Percentiles rank a stretch among this genome's conserved stretches.
Conservation (phyloP, 2,113 vertebrate genomes). For the Gallinago media region DNA sequence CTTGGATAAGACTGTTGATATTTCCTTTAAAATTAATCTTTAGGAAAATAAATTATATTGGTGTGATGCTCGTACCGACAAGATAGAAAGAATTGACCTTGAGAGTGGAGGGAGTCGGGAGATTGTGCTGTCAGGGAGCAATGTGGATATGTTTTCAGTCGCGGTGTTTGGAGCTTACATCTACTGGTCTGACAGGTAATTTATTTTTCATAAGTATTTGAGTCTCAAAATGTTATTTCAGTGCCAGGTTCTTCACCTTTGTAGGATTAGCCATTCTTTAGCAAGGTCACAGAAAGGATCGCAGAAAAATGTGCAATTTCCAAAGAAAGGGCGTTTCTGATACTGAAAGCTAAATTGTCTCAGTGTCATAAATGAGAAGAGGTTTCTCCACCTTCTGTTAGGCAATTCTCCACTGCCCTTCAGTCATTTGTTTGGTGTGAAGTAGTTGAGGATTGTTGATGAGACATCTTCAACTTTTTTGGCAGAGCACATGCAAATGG, state of each 20-base stretch:
- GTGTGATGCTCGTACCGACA: conserved; percentile 98
- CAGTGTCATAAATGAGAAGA: conserved; percentile 51
- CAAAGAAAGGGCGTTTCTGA: conserved; percentile 47
- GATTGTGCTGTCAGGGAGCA: conserved; percentile 95
- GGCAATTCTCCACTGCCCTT: conserved; percentile 57
- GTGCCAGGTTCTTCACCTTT: conserved; percentile 79
- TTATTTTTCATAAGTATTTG: conserved; percentile 90
- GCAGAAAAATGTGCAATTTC: conserved; percentile 53
- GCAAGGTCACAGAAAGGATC: conserved; percentile 73
- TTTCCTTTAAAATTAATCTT: conserved; percentile 85
- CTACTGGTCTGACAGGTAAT: conserved; percentile 99
- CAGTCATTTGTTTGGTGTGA: conserved; percentile 72
- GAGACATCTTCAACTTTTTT: conserved; percentile 72
- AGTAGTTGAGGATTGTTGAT: conserved; percentile 76
- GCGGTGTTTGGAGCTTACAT: conserved; percentile 98
- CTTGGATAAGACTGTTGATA: conserved; percentile 62
- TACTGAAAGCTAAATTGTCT: conserved; percentile 65
- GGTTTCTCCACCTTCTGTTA: conserved; percentile 40
- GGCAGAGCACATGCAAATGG: conserved; percentile 96
- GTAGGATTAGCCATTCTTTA: conserved; percentile 78
- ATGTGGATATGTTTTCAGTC: conserved; percentile 98
- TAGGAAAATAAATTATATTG: conserved; percentile 99
- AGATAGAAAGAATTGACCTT: conserved; percentile 99
- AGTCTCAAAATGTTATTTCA: conserved; percentile 77
- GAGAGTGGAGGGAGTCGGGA: conserved; percentile 94